Evolutionary conservation across 2,888 invertebrate genomes (phyloP).

Genomic region (Euplagia quadripunctaria): DNA sequence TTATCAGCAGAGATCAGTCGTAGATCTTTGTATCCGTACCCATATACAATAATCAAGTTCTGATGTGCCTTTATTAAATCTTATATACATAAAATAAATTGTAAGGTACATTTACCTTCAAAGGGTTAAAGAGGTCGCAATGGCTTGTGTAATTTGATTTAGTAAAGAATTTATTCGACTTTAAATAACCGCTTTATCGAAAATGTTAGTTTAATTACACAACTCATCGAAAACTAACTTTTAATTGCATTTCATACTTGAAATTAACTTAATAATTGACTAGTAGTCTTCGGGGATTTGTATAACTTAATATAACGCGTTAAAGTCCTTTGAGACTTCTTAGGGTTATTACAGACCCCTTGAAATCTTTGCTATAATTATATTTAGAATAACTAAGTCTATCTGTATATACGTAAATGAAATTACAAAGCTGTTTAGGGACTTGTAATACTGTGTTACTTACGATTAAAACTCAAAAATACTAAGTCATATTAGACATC

Average conservation of each 20-base stretch:
- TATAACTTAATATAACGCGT: constrained; percentile 20
- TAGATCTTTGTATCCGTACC: no score
- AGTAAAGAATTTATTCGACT: background rate
- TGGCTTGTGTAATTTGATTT: constrained; percentile 3
- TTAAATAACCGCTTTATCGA: constrained; percentile 5
- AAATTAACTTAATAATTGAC: constrained; percentile 24
- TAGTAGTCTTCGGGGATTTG: constrained; percentile 20
- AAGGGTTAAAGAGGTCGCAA: background rate
- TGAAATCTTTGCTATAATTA: constrained; percentile 6
- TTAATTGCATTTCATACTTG: constrained; percentile 18
- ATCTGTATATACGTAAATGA: background rate
- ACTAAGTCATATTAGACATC: background rate
- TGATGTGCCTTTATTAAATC: background rate
- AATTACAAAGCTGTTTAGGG: background rate
- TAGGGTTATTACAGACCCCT: constrained; percentile 5
- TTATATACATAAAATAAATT: background rate
- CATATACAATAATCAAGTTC: no score
- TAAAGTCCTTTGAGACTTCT: constrained; percentile 6
- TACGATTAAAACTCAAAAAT: background rate
- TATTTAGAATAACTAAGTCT: constrained; percentile 5
- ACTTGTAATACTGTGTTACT: background rate
- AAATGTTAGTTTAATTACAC: constrained; percentile 11
- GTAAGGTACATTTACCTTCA: background rate
- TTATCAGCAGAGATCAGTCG: no score
- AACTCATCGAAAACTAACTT: constrained; percentile 20